These are phyloP conservation scores for Pipa parva DNA, from an alignment of 2,113 vertebrate genomes.

Conservation along the genomic window DNA sequence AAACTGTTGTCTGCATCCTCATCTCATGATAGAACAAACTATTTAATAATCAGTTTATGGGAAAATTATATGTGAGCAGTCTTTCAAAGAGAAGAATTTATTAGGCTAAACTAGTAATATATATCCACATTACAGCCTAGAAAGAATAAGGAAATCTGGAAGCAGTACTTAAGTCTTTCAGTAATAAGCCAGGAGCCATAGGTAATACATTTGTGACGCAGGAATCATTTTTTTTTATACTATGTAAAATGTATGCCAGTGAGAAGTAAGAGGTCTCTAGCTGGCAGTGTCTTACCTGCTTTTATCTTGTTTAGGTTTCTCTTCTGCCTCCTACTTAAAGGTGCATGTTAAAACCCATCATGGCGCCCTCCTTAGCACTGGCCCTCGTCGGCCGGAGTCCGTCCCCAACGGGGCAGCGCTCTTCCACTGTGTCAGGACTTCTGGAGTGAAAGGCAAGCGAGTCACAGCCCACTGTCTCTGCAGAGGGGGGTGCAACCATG, in stretches of 20 bases:
- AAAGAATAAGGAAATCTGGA: no score
- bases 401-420: constrained; percentile 94
- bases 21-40: no score
- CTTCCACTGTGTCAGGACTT: constrained; percentile 98
- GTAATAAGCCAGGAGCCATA: no score
- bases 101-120: no score
- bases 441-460: constrained; percentile 99
- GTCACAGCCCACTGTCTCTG: constrained; percentile 75
- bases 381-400: constrained; percentile 90
- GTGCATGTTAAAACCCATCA: constrained; percentile 99
- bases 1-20: no score
- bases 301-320: constrained; percentile 98
- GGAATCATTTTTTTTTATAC: no score
- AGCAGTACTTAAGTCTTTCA: no score
- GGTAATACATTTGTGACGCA: no score
- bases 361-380: constrained; percentile 92
- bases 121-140: no score
- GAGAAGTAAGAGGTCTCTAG: constrained; percentile 62
- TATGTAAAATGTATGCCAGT: background rate
- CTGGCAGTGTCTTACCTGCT: constrained; percentile 81
- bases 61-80: no score
- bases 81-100: no score
- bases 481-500: constrained; percentile 42
- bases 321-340: constrained; percentile 99
- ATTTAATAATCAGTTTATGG: no score